Conservation (phyloP, 2,113 vertebrate species). For the Miniopterus natalensis region DNA sequence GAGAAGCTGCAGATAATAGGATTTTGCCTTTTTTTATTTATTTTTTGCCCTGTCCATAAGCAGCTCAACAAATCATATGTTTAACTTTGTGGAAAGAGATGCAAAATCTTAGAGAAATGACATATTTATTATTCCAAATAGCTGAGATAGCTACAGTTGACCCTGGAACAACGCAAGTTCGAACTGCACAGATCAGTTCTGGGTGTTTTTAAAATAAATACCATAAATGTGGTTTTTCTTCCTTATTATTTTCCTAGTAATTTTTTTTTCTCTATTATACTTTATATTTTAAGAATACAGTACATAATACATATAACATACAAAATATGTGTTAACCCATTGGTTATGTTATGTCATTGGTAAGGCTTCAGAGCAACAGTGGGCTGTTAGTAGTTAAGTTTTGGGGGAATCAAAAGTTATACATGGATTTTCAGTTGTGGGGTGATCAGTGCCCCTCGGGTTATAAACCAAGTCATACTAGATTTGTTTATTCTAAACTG, state of each 20-base stretch:
- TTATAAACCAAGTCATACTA: not conserved
- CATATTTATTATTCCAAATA: conserved; percentile 46
- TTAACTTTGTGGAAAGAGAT: not conserved
- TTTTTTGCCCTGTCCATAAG: not conserved
- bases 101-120: conserved; percentile 13
- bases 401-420: not conserved
- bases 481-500: conserved; percentile 4
- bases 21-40: not conserved
- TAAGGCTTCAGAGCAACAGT: not conserved
- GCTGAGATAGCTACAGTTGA: not conserved
- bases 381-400: not conserved
- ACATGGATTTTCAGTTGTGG: not conserved
- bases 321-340: not conserved
- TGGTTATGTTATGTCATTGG: not conserved
- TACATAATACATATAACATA: not conserved
- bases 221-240: not conserved
- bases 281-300: not conserved
- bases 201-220: not conserved
- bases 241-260: not conserved
- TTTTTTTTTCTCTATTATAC: not conserved
- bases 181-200: not conserved
- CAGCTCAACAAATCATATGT: not conserved
- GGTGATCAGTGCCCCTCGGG: not conserved
- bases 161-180: not conserved
- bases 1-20: not conserved